A percentile compares a stretch with the other conserved stretches of the same genome.
Evolutionary conservation across 2,888 invertebrate genomes (phyloP).

Genomic region (Eugnorisma glareosa): DNA sequence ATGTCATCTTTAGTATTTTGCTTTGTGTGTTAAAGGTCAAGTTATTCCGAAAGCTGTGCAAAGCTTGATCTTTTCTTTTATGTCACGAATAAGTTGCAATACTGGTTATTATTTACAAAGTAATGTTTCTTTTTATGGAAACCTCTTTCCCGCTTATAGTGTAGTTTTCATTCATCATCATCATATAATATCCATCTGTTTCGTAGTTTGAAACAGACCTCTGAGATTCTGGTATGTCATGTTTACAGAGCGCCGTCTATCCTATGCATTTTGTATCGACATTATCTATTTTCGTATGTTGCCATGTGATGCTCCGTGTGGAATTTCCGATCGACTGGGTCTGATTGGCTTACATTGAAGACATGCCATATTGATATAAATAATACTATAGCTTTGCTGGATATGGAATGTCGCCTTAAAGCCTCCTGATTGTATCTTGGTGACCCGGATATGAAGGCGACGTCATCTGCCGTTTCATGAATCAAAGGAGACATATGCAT

Average conservation of each 20-base stretch:
- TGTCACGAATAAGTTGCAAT: slow-evolving; percentile 27
- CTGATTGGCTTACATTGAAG: slow-evolving; percentile 45
- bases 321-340: slow-evolving; percentile 53
- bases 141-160: background rate
- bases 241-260: slow-evolving; percentile 11
- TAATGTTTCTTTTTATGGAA: background rate
- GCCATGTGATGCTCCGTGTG: slow-evolving; percentile 39
- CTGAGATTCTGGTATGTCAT: slow-evolving; percentile 2
- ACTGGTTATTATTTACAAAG: background rate
- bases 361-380: slow-evolving; percentile 30
- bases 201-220: slow-evolving; percentile 4
- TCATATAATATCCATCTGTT: background rate
- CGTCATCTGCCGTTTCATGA: slow-evolving; percentile 60
- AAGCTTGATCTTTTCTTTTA: slow-evolving; percentile 22
- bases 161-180: background rate
- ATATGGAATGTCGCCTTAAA: slow-evolving; percentile 35
- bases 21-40: slow-evolving; percentile 52
- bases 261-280: slow-evolving; percentile 47
- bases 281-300: slow-evolving; percentile 56
- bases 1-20: slow-evolving; percentile 45
- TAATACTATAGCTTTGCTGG: slow-evolving; percentile 29
- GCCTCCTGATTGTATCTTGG: slow-evolving; percentile 50
- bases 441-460: slow-evolving; percentile 75
- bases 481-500: slow-evolving; percentile 62
- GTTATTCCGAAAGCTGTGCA: slow-evolving; percentile 15